Percentiles rank a stretch among this genome's conserved stretches.
Conservation (phyloP, 2,113 vertebrate species). For the Antechinus flavipes region DNA sequence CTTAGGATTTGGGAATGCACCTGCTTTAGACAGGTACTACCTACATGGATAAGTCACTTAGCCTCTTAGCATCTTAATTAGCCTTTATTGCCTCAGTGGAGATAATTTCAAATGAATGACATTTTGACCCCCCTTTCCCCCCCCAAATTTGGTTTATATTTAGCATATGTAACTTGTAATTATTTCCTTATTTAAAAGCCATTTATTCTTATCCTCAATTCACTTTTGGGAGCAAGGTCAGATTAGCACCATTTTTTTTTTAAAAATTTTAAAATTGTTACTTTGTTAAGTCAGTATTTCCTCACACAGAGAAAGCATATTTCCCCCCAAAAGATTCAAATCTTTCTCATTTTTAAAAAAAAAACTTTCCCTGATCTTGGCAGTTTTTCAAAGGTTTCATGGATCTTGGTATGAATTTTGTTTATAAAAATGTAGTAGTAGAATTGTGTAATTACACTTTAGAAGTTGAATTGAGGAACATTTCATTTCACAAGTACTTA, state of each 20-base stretch:
- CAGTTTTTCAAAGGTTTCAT: neutral
- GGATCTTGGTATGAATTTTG: neutral
- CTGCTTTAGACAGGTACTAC: neutral
- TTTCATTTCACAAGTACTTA: neutral
- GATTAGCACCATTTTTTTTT: neutral
- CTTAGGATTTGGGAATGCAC: neutral
- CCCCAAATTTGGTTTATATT: neutral
- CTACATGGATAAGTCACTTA: neutral
- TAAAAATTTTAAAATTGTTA: neutral
- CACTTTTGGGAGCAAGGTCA: neutral
- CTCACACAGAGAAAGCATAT: neutral
- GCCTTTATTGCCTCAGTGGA: neutral
- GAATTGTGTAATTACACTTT: neutral
- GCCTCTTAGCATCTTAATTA: neutral
- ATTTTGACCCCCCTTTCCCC: neutral
- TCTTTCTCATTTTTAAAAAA: neutral
- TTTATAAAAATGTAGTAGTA: neutral
- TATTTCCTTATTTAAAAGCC: neutral
- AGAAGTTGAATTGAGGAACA: neutral
- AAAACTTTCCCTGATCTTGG: neutral
- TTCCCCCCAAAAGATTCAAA: neutral
- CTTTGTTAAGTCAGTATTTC: neutral
- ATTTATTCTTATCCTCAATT: neutral
- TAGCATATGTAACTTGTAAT: neutral
- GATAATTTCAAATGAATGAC: neutral